Base-by-base conservation (phyloP, 2,797 vertebrate genomes). In the Arctocebus calabarensis region DNA sequence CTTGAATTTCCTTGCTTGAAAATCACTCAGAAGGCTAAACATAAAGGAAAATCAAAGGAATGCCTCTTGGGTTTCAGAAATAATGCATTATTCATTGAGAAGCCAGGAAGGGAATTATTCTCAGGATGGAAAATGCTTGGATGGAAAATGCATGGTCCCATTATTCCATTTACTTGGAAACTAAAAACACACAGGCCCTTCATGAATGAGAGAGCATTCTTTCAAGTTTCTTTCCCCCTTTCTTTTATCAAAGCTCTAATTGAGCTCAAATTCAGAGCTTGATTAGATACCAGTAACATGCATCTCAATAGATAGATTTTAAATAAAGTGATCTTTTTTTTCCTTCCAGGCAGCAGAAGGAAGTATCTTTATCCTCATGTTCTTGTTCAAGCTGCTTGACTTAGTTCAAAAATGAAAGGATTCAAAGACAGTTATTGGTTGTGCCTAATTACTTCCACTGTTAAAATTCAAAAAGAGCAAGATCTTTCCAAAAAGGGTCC, bases 1-100 rank as follows among this genome's bases (percentile, higher is more conserved):
- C 96, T 95, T 88, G 64, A 97, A 97, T 98, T 98, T 98, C 97
- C 96, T 97, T 98, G 96, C 97, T 96, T 96, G 91, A 97, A 97
- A 98, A 95, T 96, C 96, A 84, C 90, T 95, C 89, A 96, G 96
- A 97, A 97, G 96, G 91, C 82, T 96, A 96, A 98, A 96, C 96
- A 97, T 96, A 97, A 97, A 96, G 96, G 81, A 78, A 96, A 96
- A 95, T 94, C 91, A 97, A 98, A 98, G 98, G 97, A 96, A 97
- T 98, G 98, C 74, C 96, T 97, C 97, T 98, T 98, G 75, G 94
- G 95, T 98, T 94, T 97, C 98, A 96, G 97, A 98, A 97, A 97
- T 98, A 98, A 97, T 98, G 93, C 90, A 98, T 96, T 97, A 97
- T 97, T 97, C 98, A 98, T 90, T 96, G 96, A 98, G 96, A 97